Conservation (phyloP, 2,888 invertebrate genomes). For the Nebria brevicollis region DNA sequence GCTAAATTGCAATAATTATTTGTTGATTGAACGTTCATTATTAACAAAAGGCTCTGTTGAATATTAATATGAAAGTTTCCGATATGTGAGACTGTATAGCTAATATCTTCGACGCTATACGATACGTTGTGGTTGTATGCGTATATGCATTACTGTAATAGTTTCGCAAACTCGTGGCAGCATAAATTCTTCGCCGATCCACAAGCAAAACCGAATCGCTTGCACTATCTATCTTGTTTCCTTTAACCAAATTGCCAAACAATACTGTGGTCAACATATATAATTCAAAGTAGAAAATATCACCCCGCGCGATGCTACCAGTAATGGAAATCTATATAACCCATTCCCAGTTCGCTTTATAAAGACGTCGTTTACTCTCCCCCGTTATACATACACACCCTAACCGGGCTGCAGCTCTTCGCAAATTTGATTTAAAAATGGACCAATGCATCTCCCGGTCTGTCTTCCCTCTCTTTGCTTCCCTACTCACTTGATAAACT, state of each 20-base stretch:
- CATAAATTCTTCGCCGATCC: constrained; percentile 41
- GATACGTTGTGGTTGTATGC: neutral
- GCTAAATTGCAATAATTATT: too few species aligned
- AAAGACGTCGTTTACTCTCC: neutral
- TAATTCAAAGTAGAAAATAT: constrained; percentile 49
- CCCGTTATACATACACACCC: neutral
- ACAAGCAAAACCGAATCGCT: constrained; percentile 32
- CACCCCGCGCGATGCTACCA: constrained; percentile 31
- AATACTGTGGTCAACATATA: constrained; percentile 55
- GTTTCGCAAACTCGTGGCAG: constrained; percentile 32
- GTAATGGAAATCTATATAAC: constrained; percentile 16
- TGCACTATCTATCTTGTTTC: constrained; percentile 31
- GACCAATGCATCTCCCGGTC: constrained; percentile 29
- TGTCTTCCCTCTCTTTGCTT: neutral
- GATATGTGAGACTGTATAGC: neutral
- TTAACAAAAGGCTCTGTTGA: neutral
- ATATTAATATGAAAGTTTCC: neutral
- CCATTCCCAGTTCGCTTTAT: neutral
- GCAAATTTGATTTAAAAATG: constrained; percentile 46
- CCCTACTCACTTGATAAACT: neutral
- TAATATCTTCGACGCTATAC: neutral
- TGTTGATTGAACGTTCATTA: too few species aligned
- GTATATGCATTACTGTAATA: constrained; percentile 40
- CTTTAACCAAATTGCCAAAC: constrained; percentile 55
- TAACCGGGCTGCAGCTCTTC: constrained; percentile 23